Base-by-base conservation (phyloP, 2,113 vertebrate species). In the Syngnathus floridae region DNA sequence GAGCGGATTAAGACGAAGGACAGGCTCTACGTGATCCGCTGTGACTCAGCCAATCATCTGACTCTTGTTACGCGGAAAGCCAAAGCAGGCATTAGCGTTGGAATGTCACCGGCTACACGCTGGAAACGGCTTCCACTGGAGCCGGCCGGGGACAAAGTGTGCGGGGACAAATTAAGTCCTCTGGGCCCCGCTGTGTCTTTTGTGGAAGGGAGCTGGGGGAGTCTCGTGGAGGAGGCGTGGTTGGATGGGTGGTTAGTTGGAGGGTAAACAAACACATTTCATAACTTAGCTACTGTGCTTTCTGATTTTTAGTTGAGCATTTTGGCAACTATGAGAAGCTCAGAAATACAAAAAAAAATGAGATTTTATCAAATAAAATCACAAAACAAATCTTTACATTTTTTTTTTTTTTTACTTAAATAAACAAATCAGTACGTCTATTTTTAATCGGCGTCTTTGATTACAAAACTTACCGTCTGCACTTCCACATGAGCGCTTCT, bases 41-140 rank as follows among this genome's bases (percentile, higher is more conserved):
- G 62, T 65, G 14, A 74, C 64, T 65, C 56, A 1, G 22, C 73
- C 66, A 66, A 63, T 77, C 79, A 76, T 82, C 74, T 72, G 73
- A 69, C 56, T 77, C 61, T 56, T 31, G 70, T 77, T 71, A 78
- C 75, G 38, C 62, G 57, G 60, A 71, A 68, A 68, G 66, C 46
- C 1, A 26, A 68, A 60, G 59, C 54, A 37, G 62, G 62, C n/a
- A 55, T 69, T 64, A 80, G 72, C 7, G 1, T 2, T 54, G 74
- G 75, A 69, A 80, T 57, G 75, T 63, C 66, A 67, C 72, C 65
- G 67, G 62, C 55, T 43, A 19, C 60, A 55, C 66, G 35, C 45
- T 14, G 35, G 65, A 69, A 61, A 75, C 35, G n/a, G 52, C 45
- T 80, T 81, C 75, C 48, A 76, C 45, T 48, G 38, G 40, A n/a